Percentiles rank a stretch among this genome's conserved stretches.
Conservation (phyloP, 1,140 invertebrate genomes). For the Conus betulinus region DNA sequence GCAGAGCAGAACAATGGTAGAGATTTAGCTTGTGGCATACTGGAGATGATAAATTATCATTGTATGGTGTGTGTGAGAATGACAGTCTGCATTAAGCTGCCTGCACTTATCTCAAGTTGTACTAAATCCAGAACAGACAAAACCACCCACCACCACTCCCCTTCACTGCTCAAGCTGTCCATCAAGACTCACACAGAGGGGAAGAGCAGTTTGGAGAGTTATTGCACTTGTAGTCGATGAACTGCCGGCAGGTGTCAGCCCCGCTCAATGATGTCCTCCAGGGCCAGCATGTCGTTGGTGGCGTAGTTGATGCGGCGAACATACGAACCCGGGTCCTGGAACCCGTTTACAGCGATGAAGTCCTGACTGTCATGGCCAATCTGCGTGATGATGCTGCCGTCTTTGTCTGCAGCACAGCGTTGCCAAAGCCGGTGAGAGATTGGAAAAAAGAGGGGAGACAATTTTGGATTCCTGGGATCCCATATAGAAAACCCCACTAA, state of each 20-base stretch:
- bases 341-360: conserved; percentile 78
- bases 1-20: too few relatives aligned
- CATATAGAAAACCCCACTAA: too few relatives aligned
- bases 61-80: too few relatives aligned
- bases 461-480: not conserved
- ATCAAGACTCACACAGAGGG: conserved; percentile 83
- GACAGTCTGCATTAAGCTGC: too few relatives aligned
- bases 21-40: too few relatives aligned
- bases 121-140: too few relatives aligned
- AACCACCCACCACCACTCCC: too few relatives aligned
- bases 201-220: conserved; percentile 90
- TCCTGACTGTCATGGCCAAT: conserved; percentile 71
- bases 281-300: conserved; percentile 86
- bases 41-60: too few relatives aligned
- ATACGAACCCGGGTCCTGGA: conserved; percentile 90
- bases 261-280: conserved; percentile 93
- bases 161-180: too few relatives aligned
- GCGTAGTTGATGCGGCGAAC: conserved; percentile 92
- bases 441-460: not conserved
- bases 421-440: not conserved
- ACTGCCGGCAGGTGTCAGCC: conserved; percentile 88
- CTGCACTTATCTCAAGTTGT: too few relatives aligned
- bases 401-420: conserved; percentile 7
- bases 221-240: conserved; percentile 91
- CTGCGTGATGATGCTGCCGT: conserved; percentile 55